phyloP scores from a whole-genome alignment of 2,113 vertebrate species.

The Centropus bengalensis region DNA sequence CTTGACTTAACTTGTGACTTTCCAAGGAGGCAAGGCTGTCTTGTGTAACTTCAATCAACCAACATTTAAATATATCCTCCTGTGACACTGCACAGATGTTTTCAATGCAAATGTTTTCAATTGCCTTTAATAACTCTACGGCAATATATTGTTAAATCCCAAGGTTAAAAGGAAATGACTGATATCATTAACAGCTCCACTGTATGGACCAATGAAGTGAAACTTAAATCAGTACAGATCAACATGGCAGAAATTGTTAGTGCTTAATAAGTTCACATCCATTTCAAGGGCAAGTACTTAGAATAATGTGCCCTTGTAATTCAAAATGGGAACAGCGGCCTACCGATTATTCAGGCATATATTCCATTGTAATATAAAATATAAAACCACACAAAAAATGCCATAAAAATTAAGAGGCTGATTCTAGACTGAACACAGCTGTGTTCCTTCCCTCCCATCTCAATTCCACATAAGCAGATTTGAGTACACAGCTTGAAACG shows the following conservation, averaged over 20 bases:
- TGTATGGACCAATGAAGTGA: neutral
- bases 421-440: neutral
- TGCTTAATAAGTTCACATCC: neutral
- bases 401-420: neutral
- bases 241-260: neutral
- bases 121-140: neutral
- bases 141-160: neutral
- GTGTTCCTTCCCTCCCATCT: neutral
- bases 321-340: neutral
- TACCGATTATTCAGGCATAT: neutral
- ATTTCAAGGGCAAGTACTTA: neutral
- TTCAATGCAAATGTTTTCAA: neutral
- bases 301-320: neutral
- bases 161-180: neutral
- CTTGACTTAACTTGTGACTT: neutral
- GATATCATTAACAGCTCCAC: neutral
- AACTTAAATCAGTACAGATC: neutral
- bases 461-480: neutral
- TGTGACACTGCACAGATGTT: neutral
- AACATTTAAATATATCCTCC: neutral
- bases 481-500: rapidly evolving
- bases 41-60: neutral
- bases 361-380: neutral
- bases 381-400: neutral
- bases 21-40: neutral